Evolutionary conservation across 2,797 vertebrate species (phyloP), one percentile per base, ranked within the genome.

Genomic region (Tragopan temminckii): DNA sequence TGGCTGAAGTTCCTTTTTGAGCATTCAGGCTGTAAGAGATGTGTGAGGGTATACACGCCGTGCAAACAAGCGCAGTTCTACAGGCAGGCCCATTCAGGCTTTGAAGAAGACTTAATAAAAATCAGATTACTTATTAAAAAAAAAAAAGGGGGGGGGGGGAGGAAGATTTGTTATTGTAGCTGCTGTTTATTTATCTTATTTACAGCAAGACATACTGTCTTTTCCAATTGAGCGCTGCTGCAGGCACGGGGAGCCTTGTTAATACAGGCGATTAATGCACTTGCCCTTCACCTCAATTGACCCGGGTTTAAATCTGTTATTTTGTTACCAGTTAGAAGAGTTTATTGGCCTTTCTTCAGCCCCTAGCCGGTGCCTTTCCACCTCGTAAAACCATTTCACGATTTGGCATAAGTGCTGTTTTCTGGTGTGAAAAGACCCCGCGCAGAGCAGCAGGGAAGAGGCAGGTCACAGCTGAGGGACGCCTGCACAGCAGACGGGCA

Each of bases 201-300:
- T 95, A 95, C 89, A 88, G 92, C 67, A 84, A 92, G 85, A 80
- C 25, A 5, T 63, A 53, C 76, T 86, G 81, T 92, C 89, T 85
- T 89, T 80, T 95, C 69, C 59, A 86, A 29, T 21, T 4, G 52
- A 80, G 90, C 48, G 68, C 78, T 91, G 75, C 83, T 23, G 16
- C 86, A 80, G 81, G 79, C 93, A 76, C 53, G 11, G 69, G 92
- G 72, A 80, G 85, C 76, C 85, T 86, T 6, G 42, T 95, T 95
- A 94, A 93, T 92, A 53, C 82, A 36, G 76, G 74, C 42, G 77
- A 95, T 96, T 95, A 95, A 93, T 94, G 91, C 93, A 94, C 89
- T 92, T 84, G 84, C 80, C 95, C 96, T 96, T 97, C 94, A 94
- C 93, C 94, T 95, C 75, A 31, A 79, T 16, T 96, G 91, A 96